Percentiles rank a stretch among this genome's conserved stretches.
Evolutionary conservation across 2,797 vertebrate species (phyloP).

Genomic region (Hemitrygon akajei): DNA sequence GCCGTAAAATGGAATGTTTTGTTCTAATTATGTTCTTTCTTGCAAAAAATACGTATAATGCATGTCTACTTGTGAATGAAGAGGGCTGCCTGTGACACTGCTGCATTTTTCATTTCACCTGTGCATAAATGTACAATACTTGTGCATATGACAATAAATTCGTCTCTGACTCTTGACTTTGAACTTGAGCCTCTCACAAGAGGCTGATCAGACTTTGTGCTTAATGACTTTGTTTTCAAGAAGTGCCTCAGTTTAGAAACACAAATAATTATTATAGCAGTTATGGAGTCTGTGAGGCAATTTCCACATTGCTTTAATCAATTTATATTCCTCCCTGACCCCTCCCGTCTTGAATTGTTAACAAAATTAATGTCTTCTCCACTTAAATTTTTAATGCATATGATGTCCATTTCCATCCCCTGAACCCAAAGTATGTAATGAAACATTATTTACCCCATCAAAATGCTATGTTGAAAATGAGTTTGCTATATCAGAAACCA

Average conservation of each 20-base stretch:
- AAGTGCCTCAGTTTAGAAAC: background rate
- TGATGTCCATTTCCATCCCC: background rate
- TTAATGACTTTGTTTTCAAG: background rate
- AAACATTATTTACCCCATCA: conserved; percentile 27
- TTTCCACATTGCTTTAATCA: background rate
- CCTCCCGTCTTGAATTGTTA: background rate
- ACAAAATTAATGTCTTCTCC: background rate
- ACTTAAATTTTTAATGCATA: background rate
- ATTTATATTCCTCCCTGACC: background rate
- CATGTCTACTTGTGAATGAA: too few relatives aligned
- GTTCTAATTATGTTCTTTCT: too few relatives aligned
- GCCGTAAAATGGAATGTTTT: too few relatives aligned
- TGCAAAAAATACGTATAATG: too few relatives aligned
- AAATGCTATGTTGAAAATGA: background rate
- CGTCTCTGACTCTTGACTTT: too few relatives aligned
- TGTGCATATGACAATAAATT: too few relatives aligned
- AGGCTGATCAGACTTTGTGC: background rate
- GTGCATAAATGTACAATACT: too few relatives aligned
- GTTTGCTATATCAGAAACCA: background rate
- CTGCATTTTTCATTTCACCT: too few relatives aligned
- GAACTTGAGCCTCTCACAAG: too few relatives aligned
- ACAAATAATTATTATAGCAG: background rate
- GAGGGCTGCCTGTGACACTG: too few relatives aligned
- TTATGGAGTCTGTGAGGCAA: background rate
- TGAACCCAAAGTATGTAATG: background rate